Evolutionary conservation across 2,113 vertebrate species (phyloP), one percentile per base, ranked within the genome.

Genomic region (Daboia siamensis): DNA sequence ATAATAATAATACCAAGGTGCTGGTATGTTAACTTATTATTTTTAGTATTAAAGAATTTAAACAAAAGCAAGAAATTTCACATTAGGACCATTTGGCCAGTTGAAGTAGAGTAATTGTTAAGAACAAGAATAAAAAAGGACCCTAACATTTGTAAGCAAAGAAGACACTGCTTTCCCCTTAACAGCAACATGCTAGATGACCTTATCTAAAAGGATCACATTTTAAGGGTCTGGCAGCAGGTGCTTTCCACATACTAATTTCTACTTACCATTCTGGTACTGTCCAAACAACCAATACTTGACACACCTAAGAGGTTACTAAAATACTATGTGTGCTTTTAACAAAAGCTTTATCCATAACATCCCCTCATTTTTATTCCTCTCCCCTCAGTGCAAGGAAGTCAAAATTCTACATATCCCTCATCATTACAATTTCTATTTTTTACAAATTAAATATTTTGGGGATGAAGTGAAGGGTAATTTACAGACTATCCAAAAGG

Each of bases 401-500:
- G 55, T 93, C 26, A 95, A 96, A 96, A 94, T 92, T 13, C 56
- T 94, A 26, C 46, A 23, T 86, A 93, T 92, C 92, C 94, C 88
- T 88, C 87, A 88, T 94, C 21, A 94, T 69, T 92, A 87, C 7
- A 95, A 91, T 92, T 95, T 96, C 86, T 69, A 93, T 90, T 93
- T 51, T 95, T 91, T 95, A 91, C 87, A 95, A 95, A 95, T 94
- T 92, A 97, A 96, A 96, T 93, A 94, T 95, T 57, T 3, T 17
- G 69, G 90, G 92, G 74, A 7, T 44, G 33, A 44, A 44, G n/a
- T 80, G 33, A 8, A 93, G 88, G 26, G 96, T 94, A 92, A 94
- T 69, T 80, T 96, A 55, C 91, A 94, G 90, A 94, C 93, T 57
- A 90, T 90, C 80, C 93, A 91, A 86, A 95, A 95, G 87, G 39